Conservation (phyloP, 2,113 vertebrate species). For the Melanerpes aurifrons region DNA sequence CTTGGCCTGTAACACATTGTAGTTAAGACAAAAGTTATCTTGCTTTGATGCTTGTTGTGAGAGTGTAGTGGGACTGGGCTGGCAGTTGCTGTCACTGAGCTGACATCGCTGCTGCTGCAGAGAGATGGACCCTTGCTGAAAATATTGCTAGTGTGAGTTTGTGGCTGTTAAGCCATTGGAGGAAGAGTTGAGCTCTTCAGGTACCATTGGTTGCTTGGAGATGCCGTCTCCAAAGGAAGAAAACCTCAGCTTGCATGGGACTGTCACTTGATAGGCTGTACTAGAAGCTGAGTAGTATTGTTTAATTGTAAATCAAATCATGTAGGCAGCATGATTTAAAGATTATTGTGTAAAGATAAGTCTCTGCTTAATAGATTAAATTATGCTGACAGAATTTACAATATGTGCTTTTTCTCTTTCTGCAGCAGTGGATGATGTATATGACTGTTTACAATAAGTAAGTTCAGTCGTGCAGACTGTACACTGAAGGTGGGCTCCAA, state of each 20-base stretch:
- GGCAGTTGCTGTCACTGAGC: background rate
- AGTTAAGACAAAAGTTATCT: background rate
- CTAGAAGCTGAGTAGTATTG: background rate
- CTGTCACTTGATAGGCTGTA: background rate
- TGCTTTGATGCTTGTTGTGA: background rate
- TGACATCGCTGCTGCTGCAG: background rate
- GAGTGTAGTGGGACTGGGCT: background rate
- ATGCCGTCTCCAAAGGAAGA: background rate
- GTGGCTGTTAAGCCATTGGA: accelerated
- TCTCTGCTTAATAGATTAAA: background rate
- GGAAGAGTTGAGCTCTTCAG: background rate
- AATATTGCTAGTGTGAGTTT: background rate
- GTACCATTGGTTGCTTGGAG: background rate
- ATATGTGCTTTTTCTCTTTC: background rate
- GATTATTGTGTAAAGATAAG: background rate
- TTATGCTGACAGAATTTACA: background rate
- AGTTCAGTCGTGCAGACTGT: background rate
- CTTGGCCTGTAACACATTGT: too few relatives aligned
- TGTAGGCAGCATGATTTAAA: background rate
- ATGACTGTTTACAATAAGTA: background rate
- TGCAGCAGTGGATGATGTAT: background rate
- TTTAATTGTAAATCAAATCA: background rate
- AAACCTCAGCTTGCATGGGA: background rate
- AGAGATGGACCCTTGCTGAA: accelerated
- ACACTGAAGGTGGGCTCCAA: background rate